phyloP scores from a whole-genome alignment of 2,888 invertebrate species.

The Polietes domitor region DNA sequence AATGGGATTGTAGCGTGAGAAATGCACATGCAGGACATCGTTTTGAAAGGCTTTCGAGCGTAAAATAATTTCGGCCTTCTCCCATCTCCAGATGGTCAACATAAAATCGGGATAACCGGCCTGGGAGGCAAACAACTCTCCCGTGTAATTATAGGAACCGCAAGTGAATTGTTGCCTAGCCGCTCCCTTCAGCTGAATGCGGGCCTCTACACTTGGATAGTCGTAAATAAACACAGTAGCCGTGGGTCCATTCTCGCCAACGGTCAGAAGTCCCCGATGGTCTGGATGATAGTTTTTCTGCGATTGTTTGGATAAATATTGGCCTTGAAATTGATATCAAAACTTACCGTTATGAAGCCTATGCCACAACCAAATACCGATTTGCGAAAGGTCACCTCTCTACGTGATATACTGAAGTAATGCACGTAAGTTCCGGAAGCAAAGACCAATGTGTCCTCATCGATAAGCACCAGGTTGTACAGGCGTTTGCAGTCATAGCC shows the following conservation, averaged over 20 bases:
- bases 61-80: conserved; percentile 87
- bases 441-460: conserved; percentile 88
- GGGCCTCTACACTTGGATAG: conserved; percentile 87
- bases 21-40: conserved; percentile 89
- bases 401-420: conserved; percentile 87
- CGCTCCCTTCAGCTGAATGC: conserved; percentile 89
- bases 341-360: conserved; percentile 86
- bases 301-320: neutral
- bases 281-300: conserved; percentile 85
- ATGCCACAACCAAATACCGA: conserved; percentile 90
- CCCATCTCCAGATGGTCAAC: conserved; percentile 95
- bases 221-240: conserved; percentile 92
- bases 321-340: too few relatives aligned
- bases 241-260: conserved; percentile 89
- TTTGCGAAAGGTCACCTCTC: conserved; percentile 86
- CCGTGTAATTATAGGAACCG: conserved; percentile 90
- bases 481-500: conserved; percentile 92
- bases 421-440: conserved; percentile 91
- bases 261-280: conserved; percentile 85
- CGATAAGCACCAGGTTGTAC: conserved; percentile 90
- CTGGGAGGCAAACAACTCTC: conserved; percentile 86
- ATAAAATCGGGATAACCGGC: conserved; percentile 93
- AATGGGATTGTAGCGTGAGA: conserved; percentile 90
- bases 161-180: conserved; percentile 88
- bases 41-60: conserved; percentile 92